A percentile compares a stretch with the other conserved stretches of the same genome.
These are phyloP conservation scores for Leptodactylus fallax DNA, from an alignment of 2,797 vertebrate species.

Conservation along the genomic window DNA sequence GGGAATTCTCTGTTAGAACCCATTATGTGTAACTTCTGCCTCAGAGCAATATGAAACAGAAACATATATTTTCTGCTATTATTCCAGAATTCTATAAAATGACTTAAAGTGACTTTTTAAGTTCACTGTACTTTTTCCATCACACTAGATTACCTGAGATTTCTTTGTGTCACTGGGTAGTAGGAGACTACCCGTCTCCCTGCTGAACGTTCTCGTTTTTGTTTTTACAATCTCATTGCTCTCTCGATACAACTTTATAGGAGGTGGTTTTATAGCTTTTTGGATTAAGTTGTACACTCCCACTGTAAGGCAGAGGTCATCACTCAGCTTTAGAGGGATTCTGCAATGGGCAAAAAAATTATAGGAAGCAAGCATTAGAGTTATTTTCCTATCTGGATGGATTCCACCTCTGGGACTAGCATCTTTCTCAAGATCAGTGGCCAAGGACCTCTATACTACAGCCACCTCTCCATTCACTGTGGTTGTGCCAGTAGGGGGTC, in stretches of 20 bases:
- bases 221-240: conserved; percentile 89
- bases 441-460: too few relatives aligned
- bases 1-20: too few relatives aligned
- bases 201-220: conserved; percentile 90
- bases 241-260: conserved; percentile 87
- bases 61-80: background rate
- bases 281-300: conserved; percentile 84
- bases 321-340: conserved; percentile 83
- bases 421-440: too few relatives aligned
- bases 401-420: too few relatives aligned
- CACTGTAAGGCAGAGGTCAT: conserved; percentile 83
- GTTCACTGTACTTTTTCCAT: background rate
- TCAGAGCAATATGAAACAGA: too few relatives aligned
- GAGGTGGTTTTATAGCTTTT: conserved; percentile 78
- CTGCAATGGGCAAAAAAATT: conserved; percentile 71
- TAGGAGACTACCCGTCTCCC: conserved; percentile 91
- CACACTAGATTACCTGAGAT: conserved; percentile 81
- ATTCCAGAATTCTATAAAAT: background rate
- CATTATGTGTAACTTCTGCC: too few relatives aligned
- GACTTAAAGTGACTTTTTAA: too few relatives aligned
- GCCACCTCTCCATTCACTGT: too few relatives aligned
- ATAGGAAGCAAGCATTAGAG: conserved; percentile 36
- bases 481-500: too few relatives aligned
- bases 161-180: conserved; percentile 93
- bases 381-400: too few relatives aligned